Conservation (phyloP, 2,113 vertebrate species). For the Oryzias celebensis region DNA sequence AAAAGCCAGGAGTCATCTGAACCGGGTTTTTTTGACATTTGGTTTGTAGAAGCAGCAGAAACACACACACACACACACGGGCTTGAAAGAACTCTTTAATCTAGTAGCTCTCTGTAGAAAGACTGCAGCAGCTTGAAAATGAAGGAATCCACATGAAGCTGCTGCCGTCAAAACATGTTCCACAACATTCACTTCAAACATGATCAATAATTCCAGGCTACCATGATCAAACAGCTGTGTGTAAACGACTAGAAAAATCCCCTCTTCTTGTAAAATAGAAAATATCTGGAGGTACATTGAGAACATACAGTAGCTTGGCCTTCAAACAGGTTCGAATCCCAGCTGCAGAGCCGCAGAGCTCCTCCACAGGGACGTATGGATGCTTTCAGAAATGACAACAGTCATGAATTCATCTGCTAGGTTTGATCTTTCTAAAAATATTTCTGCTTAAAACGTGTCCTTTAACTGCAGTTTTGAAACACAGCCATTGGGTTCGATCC, state of each 20-base stretch:
- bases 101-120: slow-evolving; percentile 54
- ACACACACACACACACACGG: slow-evolving; percentile 12
- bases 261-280: slow-evolving; percentile 96
- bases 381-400: no score
- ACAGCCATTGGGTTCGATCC: no score
- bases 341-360: slow-evolving; percentile 1
- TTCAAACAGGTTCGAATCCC: slow-evolving; percentile 51
- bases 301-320: slow-evolving; percentile 92
- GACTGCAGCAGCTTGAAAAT: slow-evolving; percentile 32
- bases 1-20: no score
- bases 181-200: slow-evolving; percentile 51
- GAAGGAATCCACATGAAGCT: slow-evolving; percentile 47
- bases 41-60: not conserved
- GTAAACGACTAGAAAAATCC: slow-evolving; percentile 90
- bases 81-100: slow-evolving; percentile 56
- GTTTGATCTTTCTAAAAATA: no score
- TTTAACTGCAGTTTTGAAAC: no score
- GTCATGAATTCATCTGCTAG: no score
- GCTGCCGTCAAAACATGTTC: slow-evolving; percentile 52
- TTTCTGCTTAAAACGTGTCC: not conserved
- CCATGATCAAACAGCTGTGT: slow-evolving; percentile 76
- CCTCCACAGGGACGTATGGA: not conserved
- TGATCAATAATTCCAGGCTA: slow-evolving; percentile 74
- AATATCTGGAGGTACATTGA: slow-evolving; percentile 98
- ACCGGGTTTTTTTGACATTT: no score